These are phyloP conservation scores for Threskiornis aethiopicus DNA, from an alignment of 2,797 vertebrate species.

Conservation along the genomic window DNA sequence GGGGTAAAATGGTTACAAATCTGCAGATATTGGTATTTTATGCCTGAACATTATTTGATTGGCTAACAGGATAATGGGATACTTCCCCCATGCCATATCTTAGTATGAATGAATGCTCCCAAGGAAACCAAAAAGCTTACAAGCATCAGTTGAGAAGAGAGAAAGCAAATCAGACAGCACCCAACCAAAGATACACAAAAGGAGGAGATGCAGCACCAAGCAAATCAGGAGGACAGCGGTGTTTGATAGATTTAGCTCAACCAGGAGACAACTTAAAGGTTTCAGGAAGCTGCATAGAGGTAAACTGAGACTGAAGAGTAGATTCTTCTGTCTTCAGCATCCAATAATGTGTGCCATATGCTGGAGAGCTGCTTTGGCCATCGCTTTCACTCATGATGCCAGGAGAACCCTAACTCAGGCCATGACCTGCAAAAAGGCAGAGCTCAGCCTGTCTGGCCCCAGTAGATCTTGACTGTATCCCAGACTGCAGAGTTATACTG, in stretches of 20 bases:
- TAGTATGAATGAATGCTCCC: neutral
- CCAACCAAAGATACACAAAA: neutral
- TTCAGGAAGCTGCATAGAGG: neutral
- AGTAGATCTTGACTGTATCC: neutral
- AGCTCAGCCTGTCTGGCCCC: neutral
- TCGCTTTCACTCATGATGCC: neutral
- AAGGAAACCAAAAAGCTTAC: neutral
- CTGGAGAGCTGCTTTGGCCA: neutral
- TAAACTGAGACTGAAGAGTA: neutral
- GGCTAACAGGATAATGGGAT: neutral
- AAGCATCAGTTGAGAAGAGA: neutral
- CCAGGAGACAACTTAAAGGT: neutral
- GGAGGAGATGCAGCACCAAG: neutral
- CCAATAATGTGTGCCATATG: accelerated
- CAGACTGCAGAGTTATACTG: accelerated
- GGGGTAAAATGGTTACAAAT: neutral
- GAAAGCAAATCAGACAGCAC: neutral
- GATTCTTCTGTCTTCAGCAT: neutral
- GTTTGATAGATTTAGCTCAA: neutral
- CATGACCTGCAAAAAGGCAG: neutral
- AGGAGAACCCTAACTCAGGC: neutral
- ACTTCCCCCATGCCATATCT: neutral
- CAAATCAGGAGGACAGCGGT: neutral
- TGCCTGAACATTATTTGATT: neutral
- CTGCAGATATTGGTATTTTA: neutral